phyloP scores from a whole-genome alignment of 64 coral and sea anemone species.

The Dendrophyllia cribrosa region DNA sequence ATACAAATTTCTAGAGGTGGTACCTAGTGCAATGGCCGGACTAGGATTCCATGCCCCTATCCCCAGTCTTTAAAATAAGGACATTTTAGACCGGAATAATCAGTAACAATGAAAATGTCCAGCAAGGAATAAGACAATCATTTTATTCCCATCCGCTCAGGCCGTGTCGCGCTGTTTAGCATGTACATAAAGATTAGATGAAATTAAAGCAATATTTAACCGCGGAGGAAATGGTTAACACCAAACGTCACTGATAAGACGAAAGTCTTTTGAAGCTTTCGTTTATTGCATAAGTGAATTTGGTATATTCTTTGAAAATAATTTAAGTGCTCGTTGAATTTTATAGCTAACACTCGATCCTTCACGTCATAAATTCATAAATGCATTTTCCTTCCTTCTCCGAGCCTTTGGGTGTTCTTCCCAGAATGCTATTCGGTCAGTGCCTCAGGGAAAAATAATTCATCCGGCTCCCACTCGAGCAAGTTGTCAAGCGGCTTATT shows the following conservation, averaged over 20 bases:
- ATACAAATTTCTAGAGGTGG: too few relatives aligned
- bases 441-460: not conserved
- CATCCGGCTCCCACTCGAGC: not conserved
- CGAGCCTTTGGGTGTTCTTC: not conserved
- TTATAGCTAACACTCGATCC: too few relatives aligned
- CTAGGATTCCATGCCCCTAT: too few relatives aligned
- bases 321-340: not conserved
- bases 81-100: not conserved
- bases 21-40: not conserved
- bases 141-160: not conserved
- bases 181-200: not conserved
- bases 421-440: conserved; percentile 28
- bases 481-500: not conserved
- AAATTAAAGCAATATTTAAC: conserved; percentile 14
- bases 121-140: not conserved
- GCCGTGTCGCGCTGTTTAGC: not conserved
- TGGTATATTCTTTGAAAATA: not conserved
- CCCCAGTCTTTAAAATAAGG: not conserved
- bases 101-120: not conserved
- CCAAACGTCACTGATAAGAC: conserved; percentile 6
- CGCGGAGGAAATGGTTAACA: conserved; percentile 2
- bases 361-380: not conserved
- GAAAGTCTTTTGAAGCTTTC: not conserved
- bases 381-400: not conserved
- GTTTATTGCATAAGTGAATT: not conserved